A percentile compares a stretch with the other conserved stretches of the same genome.
These are phyloP conservation scores for Epinotia ramella DNA, from an alignment of 2,888 invertebrate species.

Conservation along the genomic window DNA sequence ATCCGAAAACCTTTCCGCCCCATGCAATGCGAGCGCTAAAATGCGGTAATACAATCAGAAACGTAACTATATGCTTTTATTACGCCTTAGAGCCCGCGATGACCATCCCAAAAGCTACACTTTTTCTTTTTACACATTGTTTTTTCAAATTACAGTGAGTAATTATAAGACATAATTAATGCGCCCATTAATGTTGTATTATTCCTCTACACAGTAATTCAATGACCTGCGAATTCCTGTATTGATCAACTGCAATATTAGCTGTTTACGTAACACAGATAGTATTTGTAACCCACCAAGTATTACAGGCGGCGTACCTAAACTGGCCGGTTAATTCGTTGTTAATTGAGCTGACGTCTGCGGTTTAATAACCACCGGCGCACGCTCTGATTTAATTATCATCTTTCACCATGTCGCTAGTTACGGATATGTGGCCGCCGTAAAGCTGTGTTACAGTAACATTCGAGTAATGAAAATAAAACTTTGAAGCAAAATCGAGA, in stretches of 20 bases:
- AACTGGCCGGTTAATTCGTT: conserved; percentile 46
- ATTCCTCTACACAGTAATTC: not conserved
- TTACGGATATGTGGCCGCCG: conserved; percentile 15
- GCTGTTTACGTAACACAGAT: not conserved
- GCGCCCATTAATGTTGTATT: not conserved
- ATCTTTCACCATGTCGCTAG: conserved; percentile 57
- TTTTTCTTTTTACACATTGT: not conserved
- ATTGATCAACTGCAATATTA: not conserved
- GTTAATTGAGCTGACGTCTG: conserved; percentile 71
- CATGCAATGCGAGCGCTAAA: not conserved
- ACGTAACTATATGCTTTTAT: too few relatives aligned
- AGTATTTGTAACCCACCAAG: conserved; percentile 10
- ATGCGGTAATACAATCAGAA: too few relatives aligned
- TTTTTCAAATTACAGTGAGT: not conserved
- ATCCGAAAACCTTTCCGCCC: too few relatives aligned
- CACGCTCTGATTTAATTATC: conserved; percentile 71
- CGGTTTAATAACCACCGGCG: conserved; percentile 69
- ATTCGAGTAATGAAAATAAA: not conserved
- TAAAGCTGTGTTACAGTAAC: not conserved
- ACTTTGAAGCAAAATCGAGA: not conserved
- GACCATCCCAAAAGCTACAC: too few relatives aligned
- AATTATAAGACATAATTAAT: not conserved
- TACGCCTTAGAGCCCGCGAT: too few relatives aligned
- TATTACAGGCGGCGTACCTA: conserved; percentile 20
- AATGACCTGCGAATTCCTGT: not conserved